Percentiles rank a stretch among this genome's conserved stretches.
Conservation (phyloP, 2,113 vertebrate genomes). For the Antennarius striatus region DNA sequence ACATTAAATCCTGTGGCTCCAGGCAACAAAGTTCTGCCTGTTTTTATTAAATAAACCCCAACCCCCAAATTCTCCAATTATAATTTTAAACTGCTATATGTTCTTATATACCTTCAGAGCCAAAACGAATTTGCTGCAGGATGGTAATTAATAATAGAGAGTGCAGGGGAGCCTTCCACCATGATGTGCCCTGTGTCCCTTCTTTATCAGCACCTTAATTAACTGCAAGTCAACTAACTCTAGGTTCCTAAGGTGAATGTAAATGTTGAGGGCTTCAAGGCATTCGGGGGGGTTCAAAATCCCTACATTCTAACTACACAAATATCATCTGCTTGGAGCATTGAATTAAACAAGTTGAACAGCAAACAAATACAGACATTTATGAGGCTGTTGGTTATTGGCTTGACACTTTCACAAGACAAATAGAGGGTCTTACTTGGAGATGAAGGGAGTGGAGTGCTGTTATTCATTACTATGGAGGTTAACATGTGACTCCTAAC, state of each 20-base stretch:
- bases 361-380: conserved; percentile 12
- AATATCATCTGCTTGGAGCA: conserved; percentile 28
- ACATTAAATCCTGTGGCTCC: conserved; percentile 24
- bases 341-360: conserved; percentile 3
- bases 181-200: conserved; percentile 10
- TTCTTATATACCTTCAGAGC: conserved; percentile 4
- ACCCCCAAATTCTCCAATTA: conserved; percentile 39
- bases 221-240: conserved; percentile 50
- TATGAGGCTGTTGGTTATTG: conserved; percentile 30
- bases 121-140: conserved; percentile 27
- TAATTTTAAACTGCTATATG: conserved; percentile 25
- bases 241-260: conserved; percentile 61
- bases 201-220: conserved; percentile 65
- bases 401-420: conserved; percentile 33
- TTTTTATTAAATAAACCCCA: conserved; percentile 50
- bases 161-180: conserved; percentile 19
- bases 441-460: conserved; percentile 16
- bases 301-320: neutral
- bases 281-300: conserved; percentile 19
- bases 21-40: conserved; percentile 37
- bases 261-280: conserved; percentile 39
- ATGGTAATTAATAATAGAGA: conserved; percentile 47
- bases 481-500: conserved; percentile 31
- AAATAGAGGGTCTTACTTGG: conserved; percentile 14
- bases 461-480: conserved; percentile 56